Percentiles rank a stretch among this genome's conserved stretches.
phyloP scores from a whole-genome alignment of 2,797 vertebrate species.

The Periophthalmus magnuspinnatus region DNA sequence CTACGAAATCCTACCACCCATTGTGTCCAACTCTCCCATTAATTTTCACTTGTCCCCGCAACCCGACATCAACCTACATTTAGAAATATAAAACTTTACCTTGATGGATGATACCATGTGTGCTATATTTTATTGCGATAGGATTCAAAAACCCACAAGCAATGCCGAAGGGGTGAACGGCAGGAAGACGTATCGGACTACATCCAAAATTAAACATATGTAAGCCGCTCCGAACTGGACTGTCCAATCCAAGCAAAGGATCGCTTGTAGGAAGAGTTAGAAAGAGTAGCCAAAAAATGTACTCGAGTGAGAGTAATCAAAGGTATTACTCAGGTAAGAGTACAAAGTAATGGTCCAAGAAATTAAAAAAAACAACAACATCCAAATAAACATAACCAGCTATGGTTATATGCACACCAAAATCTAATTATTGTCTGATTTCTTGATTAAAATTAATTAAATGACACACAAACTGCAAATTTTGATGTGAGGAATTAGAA shows the following conservation, averaged over 20 bases:
- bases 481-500: too few relatives aligned
- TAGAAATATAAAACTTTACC: slow-evolving; percentile 25
- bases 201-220: slow-evolving; percentile 70
- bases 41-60: slow-evolving; percentile 53
- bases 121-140: slow-evolving; percentile 20
- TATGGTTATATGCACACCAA: too few relatives aligned
- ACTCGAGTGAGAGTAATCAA: too few relatives aligned
- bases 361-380: too few relatives aligned
- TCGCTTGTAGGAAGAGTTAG: slow-evolving; percentile 19
- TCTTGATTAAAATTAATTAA: too few relatives aligned
- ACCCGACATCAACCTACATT: slow-evolving; percentile 18
- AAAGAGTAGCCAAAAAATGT: too few relatives aligned
- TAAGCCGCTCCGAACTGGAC: slow-evolving; percentile 43
- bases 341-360: too few relatives aligned
- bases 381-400: too few relatives aligned
- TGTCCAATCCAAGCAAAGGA: slow-evolving; percentile 40
- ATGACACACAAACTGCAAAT: too few relatives aligned
- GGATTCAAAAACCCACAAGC: slow-evolving; percentile 30
- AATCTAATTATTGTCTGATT: too few relatives aligned
- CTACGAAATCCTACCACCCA: slow-evolving; percentile 56
- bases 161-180: neutral
- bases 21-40: slow-evolving; percentile 59
- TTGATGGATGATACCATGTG: slow-evolving; percentile 9
- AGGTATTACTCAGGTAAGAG: too few relatives aligned
- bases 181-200: slow-evolving; percentile 48